Evolutionary conservation across 2,797 vertebrate species (phyloP).

Genomic region (Balearica regulorum): DNA sequence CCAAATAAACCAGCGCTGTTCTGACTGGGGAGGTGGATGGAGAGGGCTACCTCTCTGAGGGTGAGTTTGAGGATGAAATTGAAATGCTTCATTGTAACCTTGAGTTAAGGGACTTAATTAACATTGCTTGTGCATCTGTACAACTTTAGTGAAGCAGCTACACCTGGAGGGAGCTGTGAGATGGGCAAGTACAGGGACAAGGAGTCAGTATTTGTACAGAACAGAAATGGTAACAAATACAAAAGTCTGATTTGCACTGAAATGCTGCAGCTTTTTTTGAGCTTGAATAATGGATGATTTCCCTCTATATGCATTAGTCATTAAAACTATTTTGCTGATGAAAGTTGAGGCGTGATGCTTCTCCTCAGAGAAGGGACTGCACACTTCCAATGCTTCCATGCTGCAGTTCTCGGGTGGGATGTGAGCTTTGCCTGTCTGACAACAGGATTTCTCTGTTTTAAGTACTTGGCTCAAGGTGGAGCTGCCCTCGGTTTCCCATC

Average conservation of each 20-base stretch:
- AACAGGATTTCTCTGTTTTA: accelerated
- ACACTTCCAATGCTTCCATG: accelerated
- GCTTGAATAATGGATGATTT: not conserved
- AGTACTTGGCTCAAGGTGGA: not conserved
- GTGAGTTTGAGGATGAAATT: not conserved
- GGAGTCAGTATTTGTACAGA: accelerated
- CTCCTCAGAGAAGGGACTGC: accelerated
- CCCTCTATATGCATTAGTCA: accelerated
- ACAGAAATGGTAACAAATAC: not conserved
- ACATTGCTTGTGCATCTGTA: too few relatives aligned
- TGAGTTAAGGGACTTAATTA: not conserved
- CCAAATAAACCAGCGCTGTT: accelerated
- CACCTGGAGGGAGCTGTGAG: not conserved
- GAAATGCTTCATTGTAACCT: accelerated
- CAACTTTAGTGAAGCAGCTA: not conserved
- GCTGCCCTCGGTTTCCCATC: not conserved
- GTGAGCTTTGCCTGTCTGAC: too few relatives aligned
- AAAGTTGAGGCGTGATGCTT: not conserved
- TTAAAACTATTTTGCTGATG: not conserved
- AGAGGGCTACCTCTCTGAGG: not conserved
- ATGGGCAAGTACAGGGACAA: accelerated
- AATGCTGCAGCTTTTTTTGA: not conserved
- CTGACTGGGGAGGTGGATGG: not conserved
- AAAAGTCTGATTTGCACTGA: not conserved
- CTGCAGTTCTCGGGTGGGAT: not conserved